Evolutionary conservation across 2,888 invertebrate genomes (phyloP).

Genomic region (Meliscaeva auricollis): DNA sequence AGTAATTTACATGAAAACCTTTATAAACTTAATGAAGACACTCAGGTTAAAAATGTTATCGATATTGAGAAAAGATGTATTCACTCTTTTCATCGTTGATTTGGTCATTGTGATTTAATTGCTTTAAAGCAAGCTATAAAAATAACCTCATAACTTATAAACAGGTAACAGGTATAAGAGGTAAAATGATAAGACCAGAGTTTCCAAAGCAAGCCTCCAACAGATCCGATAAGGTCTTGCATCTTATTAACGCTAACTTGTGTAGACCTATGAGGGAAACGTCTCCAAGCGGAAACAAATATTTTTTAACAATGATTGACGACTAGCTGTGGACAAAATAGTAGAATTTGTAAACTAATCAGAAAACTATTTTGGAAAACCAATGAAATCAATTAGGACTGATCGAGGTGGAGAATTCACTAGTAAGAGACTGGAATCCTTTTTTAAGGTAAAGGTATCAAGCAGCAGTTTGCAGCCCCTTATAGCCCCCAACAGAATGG

Average conservation of each 20-base stretch:
- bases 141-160: background rate
- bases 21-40: background rate
- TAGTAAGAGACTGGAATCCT: background rate
- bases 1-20: background rate
- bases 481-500: no score
- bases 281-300: no score
- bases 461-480: no score
- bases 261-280: background rate
- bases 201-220: background rate
- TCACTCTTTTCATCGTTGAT: background rate
- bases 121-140: no score
- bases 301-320: no score
- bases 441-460: no score
- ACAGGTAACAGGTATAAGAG: background rate
- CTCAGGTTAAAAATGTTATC: background rate
- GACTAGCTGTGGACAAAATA: no score
- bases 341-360: background rate
- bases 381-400: background rate
- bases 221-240: background rate
- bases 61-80: background rate
- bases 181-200: background rate
- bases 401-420: background rate
- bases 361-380: background rate
- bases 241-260: background rate
- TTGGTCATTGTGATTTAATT: no score